Percentiles rank a stretch among this genome's conserved stretches.
Evolutionary conservation across 2,797 vertebrate species (phyloP).

Genomic region (Dicrostonyx torquatus): DNA sequence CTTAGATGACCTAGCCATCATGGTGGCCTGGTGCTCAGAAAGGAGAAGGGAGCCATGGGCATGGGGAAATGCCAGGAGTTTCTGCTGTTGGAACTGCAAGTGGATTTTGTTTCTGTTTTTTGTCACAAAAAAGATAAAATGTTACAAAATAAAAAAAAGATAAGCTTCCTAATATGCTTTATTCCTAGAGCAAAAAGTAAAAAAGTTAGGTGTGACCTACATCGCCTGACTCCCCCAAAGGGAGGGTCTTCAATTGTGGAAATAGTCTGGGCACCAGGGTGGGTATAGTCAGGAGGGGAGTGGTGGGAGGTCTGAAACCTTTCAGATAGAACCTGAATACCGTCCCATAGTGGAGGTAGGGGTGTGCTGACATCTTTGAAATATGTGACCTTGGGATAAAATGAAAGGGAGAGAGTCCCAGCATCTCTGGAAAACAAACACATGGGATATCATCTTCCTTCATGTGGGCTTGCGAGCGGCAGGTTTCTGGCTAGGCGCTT

Average conservation of each 20-base stretch:
- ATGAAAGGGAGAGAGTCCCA: background rate
- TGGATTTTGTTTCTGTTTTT: background rate
- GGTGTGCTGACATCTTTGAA: background rate
- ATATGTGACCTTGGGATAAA: background rate
- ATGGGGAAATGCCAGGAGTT: background rate
- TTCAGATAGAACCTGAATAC: background rate
- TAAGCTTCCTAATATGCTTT: background rate
- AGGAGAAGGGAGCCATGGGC: background rate
- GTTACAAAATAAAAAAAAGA: background rate
- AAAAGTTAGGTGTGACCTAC: background rate
- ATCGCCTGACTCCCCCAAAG: background rate
- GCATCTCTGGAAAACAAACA: background rate
- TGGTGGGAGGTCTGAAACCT: background rate
- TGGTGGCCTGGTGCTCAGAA: background rate
- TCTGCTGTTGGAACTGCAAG: background rate
- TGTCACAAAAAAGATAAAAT: constrained; percentile 28
- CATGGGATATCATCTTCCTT: background rate
- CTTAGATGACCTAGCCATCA: background rate
- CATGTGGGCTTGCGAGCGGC: background rate
- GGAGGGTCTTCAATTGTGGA: background rate
- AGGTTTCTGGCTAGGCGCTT: background rate
- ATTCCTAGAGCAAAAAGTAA: background rate
- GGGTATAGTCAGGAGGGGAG: rapidly evolving
- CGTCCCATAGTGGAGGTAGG: background rate
- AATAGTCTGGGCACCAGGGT: no score